Percentiles rank a stretch among this genome's conserved stretches.
Conservation (phyloP, 2,113 vertebrate species). For the Mohoua ochrocephala region DNA sequence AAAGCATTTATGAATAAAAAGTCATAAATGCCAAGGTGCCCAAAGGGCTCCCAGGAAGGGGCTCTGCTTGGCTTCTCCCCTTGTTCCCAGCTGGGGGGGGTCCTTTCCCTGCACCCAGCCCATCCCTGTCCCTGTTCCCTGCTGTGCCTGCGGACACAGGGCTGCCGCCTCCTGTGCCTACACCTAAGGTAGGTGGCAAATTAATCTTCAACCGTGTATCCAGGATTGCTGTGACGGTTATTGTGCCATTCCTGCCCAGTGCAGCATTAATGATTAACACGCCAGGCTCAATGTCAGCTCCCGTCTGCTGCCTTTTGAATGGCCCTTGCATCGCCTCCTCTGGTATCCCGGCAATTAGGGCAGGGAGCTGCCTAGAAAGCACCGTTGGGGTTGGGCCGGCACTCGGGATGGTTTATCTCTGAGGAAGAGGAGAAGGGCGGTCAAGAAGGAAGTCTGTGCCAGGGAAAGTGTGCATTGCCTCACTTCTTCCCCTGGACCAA, state of each 20-base stretch:
- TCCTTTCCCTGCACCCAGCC: neutral
- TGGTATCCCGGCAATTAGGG: rapidly evolving
- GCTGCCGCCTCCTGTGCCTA: neutral
- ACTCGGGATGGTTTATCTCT: neutral
- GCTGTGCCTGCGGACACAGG: neutral
- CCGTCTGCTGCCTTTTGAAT: neutral
- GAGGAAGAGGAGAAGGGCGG: neutral
- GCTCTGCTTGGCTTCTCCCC: neutral
- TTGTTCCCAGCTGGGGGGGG: neutral
- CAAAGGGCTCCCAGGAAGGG: neutral
- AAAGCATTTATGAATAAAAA: neutral
- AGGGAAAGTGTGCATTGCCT: neutral
- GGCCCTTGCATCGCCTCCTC: neutral
- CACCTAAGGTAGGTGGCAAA: neutral
- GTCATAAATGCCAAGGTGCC: neutral
- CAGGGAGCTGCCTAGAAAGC: neutral
- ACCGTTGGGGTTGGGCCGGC: neutral
- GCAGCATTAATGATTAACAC: neutral
- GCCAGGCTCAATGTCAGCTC: neutral
- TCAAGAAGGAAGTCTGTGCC: neutral
- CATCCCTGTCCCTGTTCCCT: neutral
- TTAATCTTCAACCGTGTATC: conserved; percentile 22
- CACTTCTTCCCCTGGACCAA: neutral
- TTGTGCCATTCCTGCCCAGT: neutral
- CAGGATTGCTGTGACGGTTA: neutral